phyloP scores from a whole-genome alignment of 2,888 invertebrate species.

The Acanthococcus lagerstroemiae region DNA sequence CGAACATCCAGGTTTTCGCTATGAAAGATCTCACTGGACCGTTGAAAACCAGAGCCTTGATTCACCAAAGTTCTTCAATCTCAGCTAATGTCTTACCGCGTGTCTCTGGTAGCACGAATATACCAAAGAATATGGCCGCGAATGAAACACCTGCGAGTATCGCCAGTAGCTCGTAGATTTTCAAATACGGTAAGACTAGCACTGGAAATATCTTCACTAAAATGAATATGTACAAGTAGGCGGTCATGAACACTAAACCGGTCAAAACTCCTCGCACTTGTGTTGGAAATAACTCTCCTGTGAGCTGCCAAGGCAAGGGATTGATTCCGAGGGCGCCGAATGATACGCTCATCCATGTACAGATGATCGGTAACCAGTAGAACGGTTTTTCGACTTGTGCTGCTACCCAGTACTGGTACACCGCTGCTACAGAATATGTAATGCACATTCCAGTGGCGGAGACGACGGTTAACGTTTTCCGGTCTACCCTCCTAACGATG shows the following conservation, averaged over 20 bases:
- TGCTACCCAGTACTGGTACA: constrained; percentile 37
- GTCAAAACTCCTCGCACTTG: constrained; percentile 7
- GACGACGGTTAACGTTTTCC: constrained; percentile 52
- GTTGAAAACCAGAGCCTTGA: too few species aligned
- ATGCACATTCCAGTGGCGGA: constrained; percentile 55
- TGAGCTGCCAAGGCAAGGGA: constrained; percentile 38
- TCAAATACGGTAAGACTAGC: constrained; percentile 42
- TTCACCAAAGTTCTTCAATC: background rate
- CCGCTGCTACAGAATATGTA: constrained; percentile 46
- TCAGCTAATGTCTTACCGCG: constrained; percentile 51
- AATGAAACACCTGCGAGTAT: constrained; percentile 52
- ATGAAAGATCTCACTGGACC: too few species aligned
- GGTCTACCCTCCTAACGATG: constrained; percentile 53
- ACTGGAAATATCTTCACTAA: constrained; percentile 60
- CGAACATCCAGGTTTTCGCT: too few species aligned
- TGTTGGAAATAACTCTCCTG: constrained; percentile 8
- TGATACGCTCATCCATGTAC: constrained; percentile 57
- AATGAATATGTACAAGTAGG: constrained; percentile 57
- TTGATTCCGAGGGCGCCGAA: constrained; percentile 64
- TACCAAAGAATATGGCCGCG: constrained; percentile 51
- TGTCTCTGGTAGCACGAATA: constrained; percentile 56
- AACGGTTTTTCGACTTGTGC: constrained; percentile 38
- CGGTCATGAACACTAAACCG: constrained; percentile 51
- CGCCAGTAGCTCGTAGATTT: constrained; percentile 52
- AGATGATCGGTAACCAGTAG: constrained; percentile 47